Percentiles rank a stretch among this genome's conserved stretches.
These are phyloP conservation scores for Neosalanx taihuensis DNA, from an alignment of 2,797 vertebrate genomes.

Conservation along the genomic window DNA sequence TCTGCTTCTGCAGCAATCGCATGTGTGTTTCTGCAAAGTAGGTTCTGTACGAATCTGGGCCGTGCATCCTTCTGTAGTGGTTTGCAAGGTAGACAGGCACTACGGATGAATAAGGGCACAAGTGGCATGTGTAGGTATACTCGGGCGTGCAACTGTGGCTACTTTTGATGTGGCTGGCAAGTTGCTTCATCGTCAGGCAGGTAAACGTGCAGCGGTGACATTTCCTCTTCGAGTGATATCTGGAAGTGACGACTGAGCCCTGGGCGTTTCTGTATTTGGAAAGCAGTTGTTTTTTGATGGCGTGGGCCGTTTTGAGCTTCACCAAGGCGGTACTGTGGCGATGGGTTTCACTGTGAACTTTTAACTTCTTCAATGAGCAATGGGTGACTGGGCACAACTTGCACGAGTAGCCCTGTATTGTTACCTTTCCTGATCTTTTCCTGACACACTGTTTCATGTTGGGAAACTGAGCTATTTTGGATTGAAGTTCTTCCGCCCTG, in stretches of 20 bases:
- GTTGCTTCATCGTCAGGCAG: constrained; percentile 76
- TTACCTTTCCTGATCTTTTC: constrained; percentile 64
- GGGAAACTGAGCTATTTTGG: constrained; percentile 69
- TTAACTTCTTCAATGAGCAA: constrained; percentile 75
- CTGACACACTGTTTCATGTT: constrained; percentile 63
- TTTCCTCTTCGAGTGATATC: constrained; percentile 69
- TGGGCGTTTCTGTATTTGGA: constrained; percentile 36
- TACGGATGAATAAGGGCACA: constrained; percentile 79
- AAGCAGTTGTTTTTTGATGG: constrained; percentile 57
- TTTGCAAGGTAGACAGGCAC: constrained; percentile 74
- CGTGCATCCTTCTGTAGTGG: constrained; percentile 84
- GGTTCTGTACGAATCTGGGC: constrained; percentile 81
- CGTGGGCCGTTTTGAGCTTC: constrained; percentile 59
- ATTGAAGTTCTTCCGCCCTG: constrained; percentile 76
- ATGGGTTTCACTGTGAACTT: constrained; percentile 76
- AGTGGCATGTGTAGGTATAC: constrained; percentile 75
- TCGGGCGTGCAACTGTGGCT: constrained; percentile 76
- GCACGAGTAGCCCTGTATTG: constrained; percentile 81
- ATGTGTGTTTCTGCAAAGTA: constrained; percentile 75
- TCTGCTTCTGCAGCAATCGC: constrained; percentile 73
- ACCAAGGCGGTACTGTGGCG: constrained; percentile 68
- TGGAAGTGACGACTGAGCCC: not conserved
- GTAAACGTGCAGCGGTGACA: constrained; percentile 82
- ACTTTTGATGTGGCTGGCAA: constrained; percentile 76
- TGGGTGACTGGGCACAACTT: constrained; percentile 80